A percentile compares a stretch with the other conserved stretches of the same genome.
Evolutionary conservation across 1,140 invertebrate genomes (phyloP).

Genomic region (Ephestia elutella): DNA sequence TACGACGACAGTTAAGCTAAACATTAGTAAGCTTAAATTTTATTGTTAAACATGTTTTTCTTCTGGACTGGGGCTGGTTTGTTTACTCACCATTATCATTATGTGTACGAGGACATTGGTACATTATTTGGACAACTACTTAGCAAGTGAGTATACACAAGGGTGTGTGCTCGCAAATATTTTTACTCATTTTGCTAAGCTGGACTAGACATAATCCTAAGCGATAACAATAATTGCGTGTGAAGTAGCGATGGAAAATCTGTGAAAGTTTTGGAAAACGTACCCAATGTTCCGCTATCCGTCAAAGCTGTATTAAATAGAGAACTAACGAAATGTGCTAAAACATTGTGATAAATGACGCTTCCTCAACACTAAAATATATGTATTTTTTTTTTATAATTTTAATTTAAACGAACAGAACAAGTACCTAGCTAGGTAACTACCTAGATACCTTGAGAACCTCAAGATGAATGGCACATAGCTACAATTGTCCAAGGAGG

Average conservation of each 20-base stretch:
- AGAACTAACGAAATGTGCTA: constrained; percentile 7
- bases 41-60: too few relatives aligned
- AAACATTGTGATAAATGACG: not conserved
- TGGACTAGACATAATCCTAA: not conserved
- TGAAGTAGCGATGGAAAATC: not conserved
- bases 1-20: too few relatives aligned
- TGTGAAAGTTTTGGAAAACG: not conserved
- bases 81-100: too few relatives aligned
- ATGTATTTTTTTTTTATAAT: too few relatives aligned
- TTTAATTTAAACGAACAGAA: not conserved
- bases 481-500: too few relatives aligned
- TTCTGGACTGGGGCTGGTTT: too few relatives aligned
- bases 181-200: constrained; percentile 3
- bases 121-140: too few relatives aligned
- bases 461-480: too few relatives aligned
- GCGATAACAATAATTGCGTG: not conserved
- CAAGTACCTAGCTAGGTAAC: not conserved
- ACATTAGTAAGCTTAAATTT: too few relatives aligned
- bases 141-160: too few relatives aligned
- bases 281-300: not conserved
- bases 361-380: not conserved
- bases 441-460: too few relatives aligned
- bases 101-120: too few relatives aligned
- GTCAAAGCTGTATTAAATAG: not conserved
- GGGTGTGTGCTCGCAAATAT: not conserved